Conservation (phyloP, 1,140 invertebrate species). For the Lethrus apterus region DNA sequence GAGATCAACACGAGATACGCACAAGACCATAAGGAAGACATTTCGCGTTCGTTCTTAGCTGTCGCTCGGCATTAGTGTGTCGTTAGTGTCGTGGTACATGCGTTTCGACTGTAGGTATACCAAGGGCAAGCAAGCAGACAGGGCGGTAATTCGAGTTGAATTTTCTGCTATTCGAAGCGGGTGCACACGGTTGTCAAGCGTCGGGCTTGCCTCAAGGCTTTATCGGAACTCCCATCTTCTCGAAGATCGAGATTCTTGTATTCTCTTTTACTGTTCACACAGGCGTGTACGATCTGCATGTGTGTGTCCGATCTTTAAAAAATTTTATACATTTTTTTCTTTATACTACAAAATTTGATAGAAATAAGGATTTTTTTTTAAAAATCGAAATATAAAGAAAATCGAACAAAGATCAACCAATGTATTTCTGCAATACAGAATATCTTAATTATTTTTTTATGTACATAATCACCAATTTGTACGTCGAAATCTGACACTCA, state of each 20-base stretch:
- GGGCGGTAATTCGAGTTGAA: slow-evolving; percentile 10
- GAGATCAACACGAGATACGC: slow-evolving; percentile 12
- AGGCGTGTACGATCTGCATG: slow-evolving; percentile 6
- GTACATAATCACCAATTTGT: no score
- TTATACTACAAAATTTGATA: no score
- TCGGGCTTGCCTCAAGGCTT: not conserved
- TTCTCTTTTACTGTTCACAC: slow-evolving; percentile 11
- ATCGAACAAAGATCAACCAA: no score
- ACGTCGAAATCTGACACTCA: no score
- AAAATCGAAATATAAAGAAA: no score
- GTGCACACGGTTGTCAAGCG: slow-evolving; percentile 12
- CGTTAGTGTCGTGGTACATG: slow-evolving; percentile 11
- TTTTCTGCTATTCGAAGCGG: slow-evolving; percentile 11
- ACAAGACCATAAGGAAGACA: no score
- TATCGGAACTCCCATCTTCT: slow-evolving; percentile 7
- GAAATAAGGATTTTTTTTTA: no score
- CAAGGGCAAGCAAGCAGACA: no score
- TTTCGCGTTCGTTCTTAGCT: no score
- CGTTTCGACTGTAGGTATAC: slow-evolving; percentile 2
- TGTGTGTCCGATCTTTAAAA: slow-evolving; percentile 12
- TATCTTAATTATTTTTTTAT: no score
- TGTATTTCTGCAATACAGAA: no score
- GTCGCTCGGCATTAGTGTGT: slow-evolving; percentile 10
- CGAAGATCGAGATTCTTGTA: slow-evolving; percentile 9
- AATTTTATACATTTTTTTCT: no score